Percentiles rank a stretch among this genome's conserved stretches.
Evolutionary conservation across 2,113 vertebrate genomes (phyloP).

Genomic region (Uropsilus gracilis): DNA sequence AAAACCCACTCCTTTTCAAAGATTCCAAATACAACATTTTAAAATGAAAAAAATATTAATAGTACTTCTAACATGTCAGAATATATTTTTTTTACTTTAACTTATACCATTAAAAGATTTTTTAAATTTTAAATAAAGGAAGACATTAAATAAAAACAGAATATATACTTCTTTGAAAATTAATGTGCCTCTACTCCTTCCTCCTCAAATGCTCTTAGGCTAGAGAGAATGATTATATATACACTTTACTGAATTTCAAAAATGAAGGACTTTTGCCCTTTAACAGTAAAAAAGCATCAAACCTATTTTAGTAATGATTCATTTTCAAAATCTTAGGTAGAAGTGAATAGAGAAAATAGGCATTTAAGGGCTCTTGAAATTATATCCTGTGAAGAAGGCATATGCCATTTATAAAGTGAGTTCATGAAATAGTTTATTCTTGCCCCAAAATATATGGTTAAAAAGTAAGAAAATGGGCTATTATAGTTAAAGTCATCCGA

Average conservation of each 20-base stretch:
- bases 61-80: not conserved
- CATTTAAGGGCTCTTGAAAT: not conserved
- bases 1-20: not conserved
- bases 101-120: constrained; percentile 20
- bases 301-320: not conserved
- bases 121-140: constrained; percentile 79
- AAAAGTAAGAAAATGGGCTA: not conserved
- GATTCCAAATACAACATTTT: not conserved
- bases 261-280: constrained; percentile 14
- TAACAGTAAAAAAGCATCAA: not conserved
- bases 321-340: not conserved
- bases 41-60: constrained; percentile 13
- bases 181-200: constrained; percentile 57
- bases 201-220: constrained; percentile 67
- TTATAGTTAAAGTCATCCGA: not conserved
- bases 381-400: not conserved
- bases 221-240: constrained; percentile 59
- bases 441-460: not conserved
- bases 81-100: not conserved
- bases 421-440: not conserved
- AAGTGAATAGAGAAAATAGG: not conserved
- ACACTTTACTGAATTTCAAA: not conserved
- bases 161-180: constrained; percentile 63
- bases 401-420: not conserved
- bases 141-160: constrained; percentile 65